Evolutionary conservation across 1,140 invertebrate species (phyloP), one percentile per base, ranked within the genome.

Genomic region (Copidosoma floridanum): DNA sequence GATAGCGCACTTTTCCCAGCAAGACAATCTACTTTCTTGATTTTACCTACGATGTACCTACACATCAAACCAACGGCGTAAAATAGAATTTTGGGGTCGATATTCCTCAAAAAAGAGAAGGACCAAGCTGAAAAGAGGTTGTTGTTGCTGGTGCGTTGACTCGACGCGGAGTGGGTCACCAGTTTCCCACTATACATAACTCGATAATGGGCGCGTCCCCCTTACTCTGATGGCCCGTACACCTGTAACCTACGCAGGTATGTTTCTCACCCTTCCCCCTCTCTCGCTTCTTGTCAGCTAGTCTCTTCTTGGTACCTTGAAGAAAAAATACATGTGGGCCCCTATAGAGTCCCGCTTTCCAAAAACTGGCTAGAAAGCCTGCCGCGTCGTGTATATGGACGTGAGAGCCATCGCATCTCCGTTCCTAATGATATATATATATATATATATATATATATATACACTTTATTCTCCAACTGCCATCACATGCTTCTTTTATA

Each of bases 161-260:
- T n/a, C 20, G 4, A 8, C 56, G 44, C 59, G 3, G 58, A 71
- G 61, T 71, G 66, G 67, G 65, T 71, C 66, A 68, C 29, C 53
- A 57, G 61, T 69, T 69, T 71, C 65, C 66, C 61, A 63, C 69
- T 69, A 67, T 58, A 54, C n/a, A n/a, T n/a, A n/a, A n/a, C n/a
- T n/a, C 66, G 66, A 68, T 67, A 69, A 68, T 68, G 63, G 67
- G 64, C 63, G 61, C 43, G 35, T 21, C 35, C 57, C 61, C 48
- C 10, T 44, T n/a, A n/a, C n/a, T 44, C 24, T 23, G 35, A 61
- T 61, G 46, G 43, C 40, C 11, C 29, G 20, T 65, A 61, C 70
- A 69, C 68, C 68, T 69, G 68, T 69, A 64, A 32, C 40, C 26
- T n/a, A 35, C 27, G 14, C 26, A 29, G 20, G 26, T 20, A 51